phyloP scores from a whole-genome alignment of 1,140 invertebrate species.

The Nylanderia fulva region DNA sequence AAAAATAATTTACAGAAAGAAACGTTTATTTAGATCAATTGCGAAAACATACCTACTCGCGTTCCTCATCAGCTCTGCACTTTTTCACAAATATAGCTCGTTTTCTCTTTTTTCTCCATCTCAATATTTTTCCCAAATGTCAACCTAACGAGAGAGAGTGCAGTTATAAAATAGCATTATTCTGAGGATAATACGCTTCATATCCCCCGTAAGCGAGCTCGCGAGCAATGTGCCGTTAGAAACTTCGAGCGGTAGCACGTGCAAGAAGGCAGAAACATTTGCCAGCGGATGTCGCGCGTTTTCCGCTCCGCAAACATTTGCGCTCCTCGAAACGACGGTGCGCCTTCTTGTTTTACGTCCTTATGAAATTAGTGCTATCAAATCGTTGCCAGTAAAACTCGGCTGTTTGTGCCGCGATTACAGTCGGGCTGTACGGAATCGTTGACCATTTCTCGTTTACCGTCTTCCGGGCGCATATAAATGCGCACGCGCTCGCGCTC shows the following conservation, averaged over 20 bases:
- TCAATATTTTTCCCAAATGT: constrained; percentile 32
- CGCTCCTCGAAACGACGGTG: constrained; percentile 40
- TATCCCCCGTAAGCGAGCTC: constrained; percentile 1
- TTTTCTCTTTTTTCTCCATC: neutral
- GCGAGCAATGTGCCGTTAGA: constrained; percentile 28
- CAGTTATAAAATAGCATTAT: constrained; percentile 54
- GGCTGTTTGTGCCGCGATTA: constrained; percentile 28
- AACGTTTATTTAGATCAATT: neutral
- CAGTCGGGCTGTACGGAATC: neutral
- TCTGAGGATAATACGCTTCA: constrained; percentile 49
- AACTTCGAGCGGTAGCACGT: constrained; percentile 44
- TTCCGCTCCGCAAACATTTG: constrained; percentile 53
- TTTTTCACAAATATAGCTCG: neutral
- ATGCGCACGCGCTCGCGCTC: constrained; percentile 60
- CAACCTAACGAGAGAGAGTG: constrained; percentile 27
- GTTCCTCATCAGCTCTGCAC: neutral
- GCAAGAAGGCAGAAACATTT: constrained; percentile 58
- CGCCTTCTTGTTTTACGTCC: constrained; percentile 39
- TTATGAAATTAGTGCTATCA: constrained; percentile 59
- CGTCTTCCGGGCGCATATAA: constrained; percentile 63
- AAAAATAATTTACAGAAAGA: neutral
- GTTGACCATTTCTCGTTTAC: constrained; percentile 61
- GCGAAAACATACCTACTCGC: neutral
- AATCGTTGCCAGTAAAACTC: constrained; percentile 53
- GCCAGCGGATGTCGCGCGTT: constrained; percentile 57